Percentiles rank a stretch among this genome's conserved stretches.
These are phyloP conservation scores for Tringa solitaria DNA, from an alignment of 2,113 vertebrate genomes.

Conservation along the genomic window DNA sequence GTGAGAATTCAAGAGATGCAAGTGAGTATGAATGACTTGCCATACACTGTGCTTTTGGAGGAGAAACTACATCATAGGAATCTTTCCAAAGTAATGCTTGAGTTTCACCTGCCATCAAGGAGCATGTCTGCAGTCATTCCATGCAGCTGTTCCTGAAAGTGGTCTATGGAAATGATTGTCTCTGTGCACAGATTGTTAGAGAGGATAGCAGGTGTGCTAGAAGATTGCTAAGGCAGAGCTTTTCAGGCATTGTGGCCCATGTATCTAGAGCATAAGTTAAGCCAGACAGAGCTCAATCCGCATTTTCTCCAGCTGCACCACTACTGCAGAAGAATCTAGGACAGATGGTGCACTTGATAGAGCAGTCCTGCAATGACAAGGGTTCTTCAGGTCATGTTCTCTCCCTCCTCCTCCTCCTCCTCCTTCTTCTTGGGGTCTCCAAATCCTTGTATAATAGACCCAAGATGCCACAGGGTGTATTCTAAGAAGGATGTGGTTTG, in stretches of 20 bases:
- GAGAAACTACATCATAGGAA: background rate
- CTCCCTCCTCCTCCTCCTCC: background rate
- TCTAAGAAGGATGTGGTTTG: background rate
- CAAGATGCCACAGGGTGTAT: background rate
- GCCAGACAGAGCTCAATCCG: background rate
- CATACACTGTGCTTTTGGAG: background rate
- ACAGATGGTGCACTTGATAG: background rate
- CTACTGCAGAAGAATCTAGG: background rate
- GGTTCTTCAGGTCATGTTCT: background rate
- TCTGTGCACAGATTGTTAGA: background rate
- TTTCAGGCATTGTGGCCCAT: fast-evolving
- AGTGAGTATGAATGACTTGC: background rate
- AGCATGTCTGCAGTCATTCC: background rate
- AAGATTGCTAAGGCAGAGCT: background rate
- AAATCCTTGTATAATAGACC: background rate
- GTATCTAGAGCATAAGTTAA: background rate
- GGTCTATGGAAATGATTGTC: background rate
- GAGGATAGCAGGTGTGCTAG: too few relatives aligned
- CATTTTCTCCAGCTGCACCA: background rate
- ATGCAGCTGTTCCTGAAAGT: background rate
- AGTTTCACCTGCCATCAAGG: background rate
- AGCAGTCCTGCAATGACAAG: background rate
- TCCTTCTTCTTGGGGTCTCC: background rate
- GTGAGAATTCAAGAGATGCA: background rate
- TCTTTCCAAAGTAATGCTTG: background rate